These are phyloP conservation scores for Peucedramus taeniatus DNA, from an alignment of 2,113 vertebrate species.

Conservation along the genomic window DNA sequence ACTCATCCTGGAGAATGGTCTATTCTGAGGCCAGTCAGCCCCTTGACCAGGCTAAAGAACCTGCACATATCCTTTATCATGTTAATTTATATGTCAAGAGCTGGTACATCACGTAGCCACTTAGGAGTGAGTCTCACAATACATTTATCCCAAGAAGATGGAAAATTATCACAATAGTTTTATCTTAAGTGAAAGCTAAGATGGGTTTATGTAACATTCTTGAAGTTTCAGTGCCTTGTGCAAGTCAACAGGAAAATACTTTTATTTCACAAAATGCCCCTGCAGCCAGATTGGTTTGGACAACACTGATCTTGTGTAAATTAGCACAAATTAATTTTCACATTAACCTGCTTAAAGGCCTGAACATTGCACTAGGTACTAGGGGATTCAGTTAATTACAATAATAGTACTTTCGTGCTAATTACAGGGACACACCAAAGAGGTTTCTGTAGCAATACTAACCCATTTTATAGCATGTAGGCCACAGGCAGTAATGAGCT, in stretches of 20 bases:
- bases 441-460: constrained; percentile 11
- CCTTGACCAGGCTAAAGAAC: not conserved
- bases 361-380: not conserved
- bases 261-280: not conserved
- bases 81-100: not conserved
- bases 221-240: not conserved
- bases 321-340: constrained; percentile 50
- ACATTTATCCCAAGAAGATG: not conserved
- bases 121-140: not conserved
- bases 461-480: constrained; percentile 28
- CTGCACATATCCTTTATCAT: not conserved
- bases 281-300: not conserved
- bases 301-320: not conserved
- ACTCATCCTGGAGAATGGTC: not conserved
- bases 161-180: not conserved
- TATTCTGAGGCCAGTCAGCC: not conserved
- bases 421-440: constrained; percentile 16
- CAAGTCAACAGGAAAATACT: not conserved
- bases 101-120: not conserved
- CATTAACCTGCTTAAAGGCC: constrained; percentile 49
- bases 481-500: constrained; percentile 20
- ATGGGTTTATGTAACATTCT: not conserved
- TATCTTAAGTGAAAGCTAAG: not conserved
- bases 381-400: constrained; percentile 49
- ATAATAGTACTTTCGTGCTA: constrained; percentile 43